A percentile compares a stretch with the other conserved stretches of the same genome.
Conservation (phyloP, 2,888 invertebrate species). For the Psylliodes chrysocephalus region DNA sequence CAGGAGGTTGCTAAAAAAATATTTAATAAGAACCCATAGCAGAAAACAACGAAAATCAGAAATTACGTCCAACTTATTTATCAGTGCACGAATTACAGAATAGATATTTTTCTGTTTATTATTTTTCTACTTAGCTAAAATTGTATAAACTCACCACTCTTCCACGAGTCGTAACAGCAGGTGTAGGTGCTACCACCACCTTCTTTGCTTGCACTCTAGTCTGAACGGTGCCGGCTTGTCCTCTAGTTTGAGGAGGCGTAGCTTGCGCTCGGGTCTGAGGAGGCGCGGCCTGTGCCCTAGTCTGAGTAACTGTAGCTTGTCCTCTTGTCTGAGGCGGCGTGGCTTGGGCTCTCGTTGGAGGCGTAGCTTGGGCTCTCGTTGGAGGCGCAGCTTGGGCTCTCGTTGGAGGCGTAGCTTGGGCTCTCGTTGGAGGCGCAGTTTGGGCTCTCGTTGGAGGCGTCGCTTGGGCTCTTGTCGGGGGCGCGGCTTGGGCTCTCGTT, state of each 20-base stretch:
- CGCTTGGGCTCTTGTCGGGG: not conserved
- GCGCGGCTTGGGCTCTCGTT: slow-evolving; percentile 1
- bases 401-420: not conserved
- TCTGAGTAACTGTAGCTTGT: slow-evolving; percentile 4
- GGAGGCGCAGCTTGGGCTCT: slow-evolving; percentile 2
- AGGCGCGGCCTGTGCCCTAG: slow-evolving; percentile 19
- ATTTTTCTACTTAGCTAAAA: no score
- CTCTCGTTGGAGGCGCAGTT: not conserved
- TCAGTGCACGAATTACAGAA: no score
- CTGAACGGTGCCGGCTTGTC: not conserved
- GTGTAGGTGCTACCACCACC: not conserved
- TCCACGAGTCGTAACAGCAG: slow-evolving; percentile 18
- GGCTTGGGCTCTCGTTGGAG: not conserved
- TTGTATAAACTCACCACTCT: slow-evolving; percentile 29
- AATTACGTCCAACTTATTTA: no score
- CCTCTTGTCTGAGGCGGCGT: not conserved
- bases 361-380: not conserved
- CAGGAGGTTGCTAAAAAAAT: slow-evolving; percentile 15
- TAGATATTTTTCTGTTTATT: no score
- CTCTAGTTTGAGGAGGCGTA: slow-evolving; percentile 3
- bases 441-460: not conserved
- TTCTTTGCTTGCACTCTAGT: slow-evolving; percentile 4
- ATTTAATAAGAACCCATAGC: not conserved
- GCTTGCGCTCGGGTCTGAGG: slow-evolving; percentile 5
- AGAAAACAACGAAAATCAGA: no score